Evolutionary conservation across 2,797 vertebrate species (phyloP).

Genomic region (Pseudochromis fuscus): DNA sequence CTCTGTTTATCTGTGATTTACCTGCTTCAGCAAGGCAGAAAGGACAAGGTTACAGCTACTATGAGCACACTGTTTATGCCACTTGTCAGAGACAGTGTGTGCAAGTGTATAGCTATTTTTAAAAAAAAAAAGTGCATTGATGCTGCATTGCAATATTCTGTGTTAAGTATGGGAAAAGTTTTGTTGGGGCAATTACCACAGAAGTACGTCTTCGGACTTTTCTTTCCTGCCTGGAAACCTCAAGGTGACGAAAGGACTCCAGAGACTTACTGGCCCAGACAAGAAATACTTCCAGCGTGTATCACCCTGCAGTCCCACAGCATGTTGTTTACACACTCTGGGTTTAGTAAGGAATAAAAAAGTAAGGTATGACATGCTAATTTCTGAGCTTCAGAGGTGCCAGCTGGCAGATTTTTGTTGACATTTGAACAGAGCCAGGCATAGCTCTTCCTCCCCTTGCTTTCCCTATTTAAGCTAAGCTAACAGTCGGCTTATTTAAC

Average conservation of each 20-base stretch:
- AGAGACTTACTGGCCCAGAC: background rate
- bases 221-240: background rate
- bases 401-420: background rate
- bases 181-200: background rate
- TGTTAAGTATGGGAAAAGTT: background rate
- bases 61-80: conserved; percentile 6
- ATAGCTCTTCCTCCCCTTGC: background rate
- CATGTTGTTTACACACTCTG: background rate
- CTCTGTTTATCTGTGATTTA: conserved; percentile 71
- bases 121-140: background rate
- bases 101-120: background rate
- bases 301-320: background rate
- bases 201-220: background rate
- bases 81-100: conserved; percentile 13
- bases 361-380: background rate
- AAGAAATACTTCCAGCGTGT: background rate
- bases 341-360: conserved; percentile 10
- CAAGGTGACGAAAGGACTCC: conserved; percentile 1
- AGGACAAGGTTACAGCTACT: conserved; percentile 58
- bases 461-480: background rate
- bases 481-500: background rate
- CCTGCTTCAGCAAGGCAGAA: conserved; percentile 50
- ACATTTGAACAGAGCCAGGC: background rate
- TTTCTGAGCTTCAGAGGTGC: background rate
- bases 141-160: background rate